Base-by-base conservation (phyloP, 1,140 invertebrate species). In the Cyclina sinensis region DNA sequence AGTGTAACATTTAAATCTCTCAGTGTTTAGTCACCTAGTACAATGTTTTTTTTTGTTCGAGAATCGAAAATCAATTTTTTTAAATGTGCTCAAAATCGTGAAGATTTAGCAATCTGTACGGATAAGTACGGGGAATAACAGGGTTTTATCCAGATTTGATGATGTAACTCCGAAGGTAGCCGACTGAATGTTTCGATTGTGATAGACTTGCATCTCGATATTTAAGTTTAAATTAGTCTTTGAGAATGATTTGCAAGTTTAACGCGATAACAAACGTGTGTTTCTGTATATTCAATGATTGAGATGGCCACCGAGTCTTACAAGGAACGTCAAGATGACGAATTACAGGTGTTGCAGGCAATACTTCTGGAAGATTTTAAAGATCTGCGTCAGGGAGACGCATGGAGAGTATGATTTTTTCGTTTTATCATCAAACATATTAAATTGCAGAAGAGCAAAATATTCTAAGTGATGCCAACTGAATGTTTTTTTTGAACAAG, bases 311-410 rank as follows among this genome's bases (percentile, higher is more conserved):
- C 78, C 3, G 88, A 90, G 9, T 76, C 90, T 12, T 82, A 86
- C 18, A 96, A 96, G 93, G 97, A 96, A 92, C 96, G 97, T 32
- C 97, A 98, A 95, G 96, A 96, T 88, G 97, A 97, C 94, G 97
- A 98, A 96, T 95, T 98, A 37, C 96, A 97, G 95, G 97, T 96
- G 86, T 96, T 98, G 91, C 96, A 97, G 95, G 97, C 97, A 94
- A 95, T 95, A 87, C 96, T 93, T 88, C 89, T 91, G 59, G 91
- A 94, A 48, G 94, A 95, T 92, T 90, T 96, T 46, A 90, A 89
- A 59, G 95, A 96, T 91, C 86, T 96, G 14, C 86, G 95, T 89
- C 81, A 93, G 46, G 90, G 91, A 82, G 91, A 92, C 80, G 91
- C 92, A 18, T 94, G 94, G 94, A 93, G 95, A 91, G 95, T 95